Percentiles rank a stretch among this genome's conserved stretches.
Conservation (phyloP, 2,797 vertebrate species). For the Serranus cabrilla region DNA sequence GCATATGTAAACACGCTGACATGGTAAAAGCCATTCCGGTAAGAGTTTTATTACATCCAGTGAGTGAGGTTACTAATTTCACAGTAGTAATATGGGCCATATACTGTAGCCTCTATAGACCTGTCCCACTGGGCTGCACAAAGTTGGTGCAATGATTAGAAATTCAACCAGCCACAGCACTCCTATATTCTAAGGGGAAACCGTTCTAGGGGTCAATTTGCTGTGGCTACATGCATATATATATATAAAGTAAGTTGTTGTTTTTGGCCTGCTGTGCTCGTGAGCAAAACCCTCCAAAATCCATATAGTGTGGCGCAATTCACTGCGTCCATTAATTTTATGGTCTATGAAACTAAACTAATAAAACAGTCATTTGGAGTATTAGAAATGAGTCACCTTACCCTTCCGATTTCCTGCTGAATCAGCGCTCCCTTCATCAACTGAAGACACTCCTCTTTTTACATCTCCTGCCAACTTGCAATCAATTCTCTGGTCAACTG, state of each 20-base stretch:
- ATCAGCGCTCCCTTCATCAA: slow-evolving; percentile 52
- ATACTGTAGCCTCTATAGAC: slow-evolving; percentile 47
- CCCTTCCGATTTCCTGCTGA: slow-evolving; percentile 57
- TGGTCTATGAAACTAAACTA: slow-evolving; percentile 67
- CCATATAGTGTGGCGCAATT: slow-evolving; percentile 33
- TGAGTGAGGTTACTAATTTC: slow-evolving; percentile 49
- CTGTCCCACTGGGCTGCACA: slow-evolving; percentile 29
- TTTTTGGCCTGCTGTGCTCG: slow-evolving; percentile 23
- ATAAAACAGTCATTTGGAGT: slow-evolving; percentile 69
- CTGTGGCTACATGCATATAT: slow-evolving; percentile 16
- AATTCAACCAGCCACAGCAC: slow-evolving; percentile 43
- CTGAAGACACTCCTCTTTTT: slow-evolving; percentile 42
- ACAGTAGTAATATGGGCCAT: slow-evolving; percentile 53
- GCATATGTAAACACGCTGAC: slow-evolving; percentile 18
- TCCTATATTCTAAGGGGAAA: neutral
- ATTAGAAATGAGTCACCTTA: slow-evolving; percentile 73
- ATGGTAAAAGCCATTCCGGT: slow-evolving; percentile 13
- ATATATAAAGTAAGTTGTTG: slow-evolving; percentile 9
- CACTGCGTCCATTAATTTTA: slow-evolving; percentile 60
- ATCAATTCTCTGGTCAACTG: slow-evolving; percentile 46
- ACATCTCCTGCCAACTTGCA: slow-evolving; percentile 51
- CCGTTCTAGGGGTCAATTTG: neutral
- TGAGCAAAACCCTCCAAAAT: slow-evolving; percentile 26
- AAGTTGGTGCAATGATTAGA: slow-evolving; percentile 53
- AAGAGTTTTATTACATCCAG: slow-evolving; percentile 31